Evolutionary conservation across 1,140 invertebrate species (phyloP), one percentile per base, ranked within the genome.

Genomic region (Thaumatotibia leucotreta): DNA sequence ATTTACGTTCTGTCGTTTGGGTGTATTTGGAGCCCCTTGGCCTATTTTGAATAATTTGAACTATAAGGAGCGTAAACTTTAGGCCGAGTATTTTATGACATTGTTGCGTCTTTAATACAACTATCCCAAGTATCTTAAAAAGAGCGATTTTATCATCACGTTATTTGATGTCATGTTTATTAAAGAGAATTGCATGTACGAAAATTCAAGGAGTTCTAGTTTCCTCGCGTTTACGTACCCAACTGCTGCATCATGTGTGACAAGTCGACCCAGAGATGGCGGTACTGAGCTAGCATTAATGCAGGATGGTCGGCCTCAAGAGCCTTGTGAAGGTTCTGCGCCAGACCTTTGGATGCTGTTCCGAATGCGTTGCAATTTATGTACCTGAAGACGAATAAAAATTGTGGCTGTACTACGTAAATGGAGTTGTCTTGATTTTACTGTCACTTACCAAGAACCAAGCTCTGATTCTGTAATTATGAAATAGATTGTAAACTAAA

Each of bases 171-270:
- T n/a, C n/a, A n/a, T n/a, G n/a, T n/a, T n/a, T n/a, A n/a, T n/a
- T n/a, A n/a, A n/a, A n/a, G n/a, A n/a, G n/a, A n/a, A n/a, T n/a
- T n/a, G n/a, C n/a, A n/a, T n/a, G n/a, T n/a, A n/a, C n/a, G n/a
- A n/a, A n/a, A 24, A 11, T 14, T 32, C 52, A 54, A 58, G 10
- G 5, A 52, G 63, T 39, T n/a, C n/a, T n/a, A 61, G 3, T 63
- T 65, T 24, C 61, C n/a, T 31, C 3, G 24, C 23, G 2, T 27
- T 2, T 63, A 68, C 24, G 64, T 76, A 91, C 93, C 94, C 52
- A 95, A 79, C 73, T 95, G 94, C 79, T 95, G 94, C 94, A 94
- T 95, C 93, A 94, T 94, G 75, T 95, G 93, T 11, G 93, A 94
- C 8, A 95, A 79, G 76, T 95, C 94, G 0, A 94, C 93, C 94